A percentile compares a stretch with the other conserved stretches of the same genome.
Conservation (phyloP, 2,888 invertebrate species). For the Megastigmus dorsalis region DNA sequence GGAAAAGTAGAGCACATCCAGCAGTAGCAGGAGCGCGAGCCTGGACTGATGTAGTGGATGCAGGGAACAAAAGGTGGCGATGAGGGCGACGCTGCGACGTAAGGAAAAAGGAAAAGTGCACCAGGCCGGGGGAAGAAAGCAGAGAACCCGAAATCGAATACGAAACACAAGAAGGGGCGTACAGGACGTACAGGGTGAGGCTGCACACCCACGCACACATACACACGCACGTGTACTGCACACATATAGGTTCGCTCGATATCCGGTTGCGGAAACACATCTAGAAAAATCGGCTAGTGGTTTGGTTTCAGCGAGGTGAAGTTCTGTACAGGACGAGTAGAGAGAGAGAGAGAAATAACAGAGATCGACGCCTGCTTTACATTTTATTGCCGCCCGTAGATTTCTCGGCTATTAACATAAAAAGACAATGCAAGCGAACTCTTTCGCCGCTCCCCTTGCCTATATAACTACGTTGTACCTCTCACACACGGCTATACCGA, state of each 20-base stretch:
- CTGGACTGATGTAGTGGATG: slow-evolving; percentile 40
- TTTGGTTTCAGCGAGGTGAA: neutral
- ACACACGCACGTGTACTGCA: neutral
- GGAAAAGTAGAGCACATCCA: slow-evolving; percentile 29
- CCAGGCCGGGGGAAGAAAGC: neutral
- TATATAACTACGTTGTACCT: too few relatives aligned
- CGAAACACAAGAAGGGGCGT: slow-evolving; percentile 25
- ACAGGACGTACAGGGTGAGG: neutral
- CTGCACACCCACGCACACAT: neutral
- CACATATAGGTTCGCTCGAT: neutral
- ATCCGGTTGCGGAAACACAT: slow-evolving; percentile 1
- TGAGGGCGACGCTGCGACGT: neutral
- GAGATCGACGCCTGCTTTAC: slow-evolving; percentile 62
- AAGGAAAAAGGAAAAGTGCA: slow-evolving; percentile 14
- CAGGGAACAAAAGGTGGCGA: slow-evolving; percentile 35
- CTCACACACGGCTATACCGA: too few relatives aligned
- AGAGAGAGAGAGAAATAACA: slow-evolving; percentile 1
- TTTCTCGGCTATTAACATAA: slow-evolving; percentile 65
- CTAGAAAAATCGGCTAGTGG: slow-evolving; percentile 24
- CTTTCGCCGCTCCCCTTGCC: too few relatives aligned
- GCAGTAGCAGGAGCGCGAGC: too few relatives aligned
- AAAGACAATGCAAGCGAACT: slow-evolving; percentile 59
- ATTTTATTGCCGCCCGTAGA: slow-evolving; percentile 69
- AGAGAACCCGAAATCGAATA: slow-evolving; percentile 34
- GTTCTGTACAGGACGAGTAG: neutral